Conservation (phyloP, 2,888 invertebrate genomes). For the Mesoligia furuncula region DNA sequence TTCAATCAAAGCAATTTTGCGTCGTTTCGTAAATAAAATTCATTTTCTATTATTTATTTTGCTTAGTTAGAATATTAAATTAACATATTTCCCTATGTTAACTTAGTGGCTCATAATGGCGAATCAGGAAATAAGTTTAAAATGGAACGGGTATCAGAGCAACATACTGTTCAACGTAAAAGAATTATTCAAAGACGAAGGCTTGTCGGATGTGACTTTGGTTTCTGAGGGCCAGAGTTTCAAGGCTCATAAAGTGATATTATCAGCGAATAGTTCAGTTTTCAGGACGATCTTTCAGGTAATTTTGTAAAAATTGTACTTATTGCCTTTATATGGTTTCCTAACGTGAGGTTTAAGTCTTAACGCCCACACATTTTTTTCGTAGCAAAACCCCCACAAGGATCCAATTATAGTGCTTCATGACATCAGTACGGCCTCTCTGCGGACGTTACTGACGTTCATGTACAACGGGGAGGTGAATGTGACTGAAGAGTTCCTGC, state of each 20-base stretch:
- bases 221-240: constrained; percentile 92
- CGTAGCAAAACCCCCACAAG: constrained; percentile 93
- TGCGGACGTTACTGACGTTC: constrained; percentile 92
- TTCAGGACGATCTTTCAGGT: constrained; percentile 92
- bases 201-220: constrained; percentile 92
- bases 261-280: constrained; percentile 92
- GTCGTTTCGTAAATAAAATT: constrained; percentile 67
- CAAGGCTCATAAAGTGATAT: constrained; percentile 92
- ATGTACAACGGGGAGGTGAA: constrained; percentile 94
- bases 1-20: constrained; percentile 65
- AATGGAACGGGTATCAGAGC: constrained; percentile 93
- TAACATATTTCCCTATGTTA: constrained; percentile 40
- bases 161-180: constrained; percentile 92
- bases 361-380: constrained; percentile 85
- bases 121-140: constrained; percentile 92
- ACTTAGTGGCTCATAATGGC: constrained; percentile 74
- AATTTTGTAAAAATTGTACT: constrained; percentile 53
- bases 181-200: constrained; percentile 92
- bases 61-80: constrained; percentile 30
- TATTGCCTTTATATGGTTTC: constrained; percentile 46
- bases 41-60: constrained; percentile 66
- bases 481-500: constrained; percentile 93
- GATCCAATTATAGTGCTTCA: constrained; percentile 94
- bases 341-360: constrained; percentile 61
- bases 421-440: constrained; percentile 92